Percentiles rank a stretch among this genome's conserved stretches.
phyloP scores from a whole-genome alignment of 2,797 vertebrate genomes.

The Rhinella marina region DNA sequence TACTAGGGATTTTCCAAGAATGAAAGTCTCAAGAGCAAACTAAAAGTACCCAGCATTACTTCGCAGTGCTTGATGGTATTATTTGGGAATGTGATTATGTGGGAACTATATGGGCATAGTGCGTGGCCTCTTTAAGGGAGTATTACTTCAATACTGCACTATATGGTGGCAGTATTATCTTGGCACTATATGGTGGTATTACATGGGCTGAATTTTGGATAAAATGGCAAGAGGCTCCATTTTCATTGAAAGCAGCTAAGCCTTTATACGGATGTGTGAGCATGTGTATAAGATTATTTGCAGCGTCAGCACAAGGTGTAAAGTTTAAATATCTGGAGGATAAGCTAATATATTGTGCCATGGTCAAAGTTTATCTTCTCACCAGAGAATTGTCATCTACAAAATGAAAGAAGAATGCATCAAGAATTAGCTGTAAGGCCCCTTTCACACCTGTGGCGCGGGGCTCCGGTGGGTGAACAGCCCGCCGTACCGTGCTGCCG shows the following conservation, averaged over 20 bases:
- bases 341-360: background rate
- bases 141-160: background rate
- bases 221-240: background rate
- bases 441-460: too few relatives aligned
- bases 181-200: background rate
- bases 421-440: too few relatives aligned
- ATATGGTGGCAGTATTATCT: background rate
- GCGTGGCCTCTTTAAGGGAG: background rate
- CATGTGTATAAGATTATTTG: background rate
- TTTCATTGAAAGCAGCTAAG: background rate
- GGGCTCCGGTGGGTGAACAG: too few relatives aligned
- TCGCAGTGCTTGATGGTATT: background rate
- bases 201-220: background rate
- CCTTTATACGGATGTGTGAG: background rate
- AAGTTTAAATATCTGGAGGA: background rate
- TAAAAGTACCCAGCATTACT: background rate
- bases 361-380: constrained; percentile 11
- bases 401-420: background rate
- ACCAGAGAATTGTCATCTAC: background rate
- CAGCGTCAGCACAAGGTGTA: background rate
- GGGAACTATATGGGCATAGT: background rate
- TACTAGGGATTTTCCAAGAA: background rate
- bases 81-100: background rate
- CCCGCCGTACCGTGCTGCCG: too few relatives aligned
- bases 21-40: background rate